Evolutionary conservation across 2,113 vertebrate species (phyloP), one percentile per base, ranked within the genome.

Genomic region (Struthio camelus): DNA sequence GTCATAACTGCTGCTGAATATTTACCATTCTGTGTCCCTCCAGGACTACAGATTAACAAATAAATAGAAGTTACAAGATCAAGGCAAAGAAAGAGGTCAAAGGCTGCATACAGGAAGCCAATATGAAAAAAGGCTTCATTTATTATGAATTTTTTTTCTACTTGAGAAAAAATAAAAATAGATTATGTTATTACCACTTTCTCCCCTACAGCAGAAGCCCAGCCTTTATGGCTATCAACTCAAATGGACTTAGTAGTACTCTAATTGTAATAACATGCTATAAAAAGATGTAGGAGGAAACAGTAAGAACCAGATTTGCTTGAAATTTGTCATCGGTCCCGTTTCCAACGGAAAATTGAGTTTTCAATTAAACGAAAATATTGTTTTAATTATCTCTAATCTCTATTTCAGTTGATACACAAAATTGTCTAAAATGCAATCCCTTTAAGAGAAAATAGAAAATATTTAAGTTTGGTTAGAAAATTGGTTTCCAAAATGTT

Each of bases 101-200:
- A 42, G 9, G 40, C 19, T 2, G 2, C 19, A 38, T 0, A 56
- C 11, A 84, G 6, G 66, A 78, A 88, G 12, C 27, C 4, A 88
- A 59, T 32, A 75, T 0, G 0, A 25, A 36, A 62, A 71, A 38
- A 81, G 81, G 14, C 46, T 87, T 42, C 12, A 48, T 32, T 54
- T 79, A 38, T 56, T 72, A 56, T 82, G 9, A 76, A 76, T 72
- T 27, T 34, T 87, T 82, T 32, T 38, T 73, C 72, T 90, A 56
- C 53, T 90, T 83, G 24, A 87, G 14, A 34, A 88, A 86, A 27
- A 87, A 79, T 14, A 87, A 78, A 96, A 93, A 81, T 34, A 89
- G 27, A 50, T 40, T 40, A 44, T 67, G 40, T 72, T 19, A 9
- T 73, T 56, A 72, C 22, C 5, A 61, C 28, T 80, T 69, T 23